phyloP scores from a whole-genome alignment of 2,113 vertebrate species.

The Burhinus bistriatus region DNA sequence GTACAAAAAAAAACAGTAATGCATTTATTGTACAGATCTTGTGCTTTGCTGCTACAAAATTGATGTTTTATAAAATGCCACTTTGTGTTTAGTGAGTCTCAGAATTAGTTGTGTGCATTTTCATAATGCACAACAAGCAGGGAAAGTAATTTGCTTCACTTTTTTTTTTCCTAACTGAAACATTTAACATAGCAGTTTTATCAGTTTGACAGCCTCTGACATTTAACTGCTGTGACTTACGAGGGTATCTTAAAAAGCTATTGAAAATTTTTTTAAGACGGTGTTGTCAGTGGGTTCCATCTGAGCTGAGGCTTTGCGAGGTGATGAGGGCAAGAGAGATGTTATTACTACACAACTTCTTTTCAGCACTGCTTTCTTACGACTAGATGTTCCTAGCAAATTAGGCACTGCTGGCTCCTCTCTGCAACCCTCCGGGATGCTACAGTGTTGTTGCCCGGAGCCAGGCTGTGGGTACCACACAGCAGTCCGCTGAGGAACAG shows the following conservation, averaged over 20 bases:
- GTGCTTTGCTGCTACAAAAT: neutral
- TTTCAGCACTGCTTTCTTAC: neutral
- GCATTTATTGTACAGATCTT: neutral
- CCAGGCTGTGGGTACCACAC: accelerated
- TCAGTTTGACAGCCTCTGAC: neutral
- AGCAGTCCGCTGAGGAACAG: neutral
- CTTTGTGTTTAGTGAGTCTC: neutral
- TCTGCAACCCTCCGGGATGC: neutral
- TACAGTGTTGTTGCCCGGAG: neutral
- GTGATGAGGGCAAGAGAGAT: neutral
- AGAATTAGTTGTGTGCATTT: neutral
- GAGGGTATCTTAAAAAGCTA: neutral
- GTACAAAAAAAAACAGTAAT: neutral
- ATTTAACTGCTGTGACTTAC: neutral
- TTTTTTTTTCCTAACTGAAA: neutral
- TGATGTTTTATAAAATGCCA: neutral
- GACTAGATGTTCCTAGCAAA: neutral
- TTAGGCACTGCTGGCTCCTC: neutral
- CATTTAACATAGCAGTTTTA: neutral
- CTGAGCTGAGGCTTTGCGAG: neutral
- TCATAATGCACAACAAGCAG: neutral
- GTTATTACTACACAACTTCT: neutral
- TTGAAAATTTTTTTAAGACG: neutral
- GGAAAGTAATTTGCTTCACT: neutral
- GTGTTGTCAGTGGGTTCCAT: neutral